Evolutionary conservation across 2,113 vertebrate genomes (phyloP).

Genomic region (Lanius collurio): DNA sequence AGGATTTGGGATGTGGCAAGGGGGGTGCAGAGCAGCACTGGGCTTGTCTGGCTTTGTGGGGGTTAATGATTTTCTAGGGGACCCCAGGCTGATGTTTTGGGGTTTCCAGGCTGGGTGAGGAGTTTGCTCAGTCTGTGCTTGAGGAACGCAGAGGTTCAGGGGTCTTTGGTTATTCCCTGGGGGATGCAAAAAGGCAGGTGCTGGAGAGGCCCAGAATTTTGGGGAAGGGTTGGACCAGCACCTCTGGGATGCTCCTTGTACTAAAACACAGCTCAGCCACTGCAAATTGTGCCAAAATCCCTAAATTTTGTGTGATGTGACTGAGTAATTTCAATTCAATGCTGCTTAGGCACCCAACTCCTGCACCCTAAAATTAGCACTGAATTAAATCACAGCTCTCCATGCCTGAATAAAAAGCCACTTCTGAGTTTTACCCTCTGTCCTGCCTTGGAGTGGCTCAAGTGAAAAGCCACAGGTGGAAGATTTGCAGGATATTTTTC

Average conservation of each 20-base stretch:
- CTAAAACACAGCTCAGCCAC: neutral
- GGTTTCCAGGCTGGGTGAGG: neutral
- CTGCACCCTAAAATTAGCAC: neutral
- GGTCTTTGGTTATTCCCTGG: neutral
- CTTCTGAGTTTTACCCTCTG: neutral
- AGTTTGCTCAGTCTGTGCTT: neutral
- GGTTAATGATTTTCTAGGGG: neutral
- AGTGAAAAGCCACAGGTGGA: neutral
- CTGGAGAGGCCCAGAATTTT: neutral
- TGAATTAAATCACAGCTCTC: neutral
- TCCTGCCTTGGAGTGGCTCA: neutral
- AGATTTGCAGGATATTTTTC: neutral
- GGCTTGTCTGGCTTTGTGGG: neutral
- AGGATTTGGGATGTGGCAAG: neutral
- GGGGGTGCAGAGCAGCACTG: neutral
- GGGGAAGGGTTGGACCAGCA: neutral
- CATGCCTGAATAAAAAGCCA: neutral
- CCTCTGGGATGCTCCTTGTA: neutral
- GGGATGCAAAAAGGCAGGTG: neutral
- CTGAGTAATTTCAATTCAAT: neutral
- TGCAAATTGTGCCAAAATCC: neutral
- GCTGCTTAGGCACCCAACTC: fast-evolving
- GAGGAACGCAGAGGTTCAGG: neutral
- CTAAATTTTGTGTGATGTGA: neutral
- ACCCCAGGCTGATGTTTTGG: neutral